These are phyloP conservation scores for Hipparchia sbordonii DNA, from an alignment of 2,888 invertebrate genomes.

Conservation along the genomic window DNA sequence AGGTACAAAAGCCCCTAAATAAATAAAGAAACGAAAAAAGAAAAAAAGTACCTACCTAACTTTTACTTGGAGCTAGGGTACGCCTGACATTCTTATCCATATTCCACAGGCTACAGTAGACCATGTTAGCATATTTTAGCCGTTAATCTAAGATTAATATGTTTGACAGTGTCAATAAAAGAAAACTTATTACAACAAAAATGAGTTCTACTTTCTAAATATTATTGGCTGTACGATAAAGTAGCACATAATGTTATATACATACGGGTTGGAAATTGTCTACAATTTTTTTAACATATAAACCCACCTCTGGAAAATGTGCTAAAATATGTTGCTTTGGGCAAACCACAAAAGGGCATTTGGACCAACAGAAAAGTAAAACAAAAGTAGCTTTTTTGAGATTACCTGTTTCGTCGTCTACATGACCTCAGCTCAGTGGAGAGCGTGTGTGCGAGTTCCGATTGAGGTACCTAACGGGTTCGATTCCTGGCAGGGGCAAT, in stretches of 20 bases:
- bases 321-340: too few species aligned
- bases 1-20: too few species aligned
- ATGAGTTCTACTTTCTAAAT: constrained; percentile 24
- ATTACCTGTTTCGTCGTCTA: neutral
- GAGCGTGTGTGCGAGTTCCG: too few species aligned
- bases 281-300: neutral
- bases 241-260: constrained; percentile 2
- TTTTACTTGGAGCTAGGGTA: neutral
- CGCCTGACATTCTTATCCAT: neutral
- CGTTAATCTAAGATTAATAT: constrained; percentile 9
- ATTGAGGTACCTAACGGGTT: too few species aligned
- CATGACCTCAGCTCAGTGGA: too few species aligned
- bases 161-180: constrained; percentile 13
- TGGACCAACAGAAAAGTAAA: neutral
- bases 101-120: neutral
- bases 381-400: neutral
- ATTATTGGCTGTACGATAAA: neutral
- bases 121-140: constrained; percentile 11
- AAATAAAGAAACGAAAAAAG: too few species aligned
- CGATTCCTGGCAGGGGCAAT: too few species aligned
- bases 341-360: neutral
- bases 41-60: neutral
- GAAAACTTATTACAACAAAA: constrained; percentile 5
- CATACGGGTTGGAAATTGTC: constrained; percentile 8
- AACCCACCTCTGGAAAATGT: constrained; percentile 1